These are phyloP conservation scores for Alces alces DNA, from an alignment of 2,113 vertebrate species.

Conservation along the genomic window DNA sequence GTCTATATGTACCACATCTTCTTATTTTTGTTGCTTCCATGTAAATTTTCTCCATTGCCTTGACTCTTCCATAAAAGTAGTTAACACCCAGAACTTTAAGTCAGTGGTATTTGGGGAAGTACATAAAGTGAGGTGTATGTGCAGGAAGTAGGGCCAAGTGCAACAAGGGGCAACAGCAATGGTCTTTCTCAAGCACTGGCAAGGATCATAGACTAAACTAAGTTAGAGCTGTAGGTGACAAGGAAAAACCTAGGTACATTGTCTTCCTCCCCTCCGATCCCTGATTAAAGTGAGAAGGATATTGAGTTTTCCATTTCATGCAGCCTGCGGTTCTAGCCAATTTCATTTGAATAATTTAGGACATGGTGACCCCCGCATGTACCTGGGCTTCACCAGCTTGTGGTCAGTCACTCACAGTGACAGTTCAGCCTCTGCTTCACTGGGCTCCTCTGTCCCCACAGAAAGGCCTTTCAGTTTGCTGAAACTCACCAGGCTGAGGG, in stretches of 20 bases:
- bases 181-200: not conserved
- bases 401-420: not conserved
- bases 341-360: not conserved
- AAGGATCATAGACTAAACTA: not conserved
- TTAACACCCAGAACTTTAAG: not conserved
- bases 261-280: rapidly evolving
- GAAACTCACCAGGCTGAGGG: not conserved
- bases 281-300: not conserved
- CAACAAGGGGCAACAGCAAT: not conserved
- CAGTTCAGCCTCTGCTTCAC: not conserved
- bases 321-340: not conserved
- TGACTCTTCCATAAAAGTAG: not conserved
- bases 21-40: not conserved
- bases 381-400: not conserved
- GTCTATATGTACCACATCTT: not conserved
- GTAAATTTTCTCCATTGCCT: not conserved
- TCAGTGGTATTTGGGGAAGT: not conserved
- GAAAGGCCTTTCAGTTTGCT: conserved; percentile 20
- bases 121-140: not conserved
- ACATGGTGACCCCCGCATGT: not conserved
- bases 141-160: rapidly evolving
- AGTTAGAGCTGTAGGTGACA: not conserved
- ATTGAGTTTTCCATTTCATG: not conserved
- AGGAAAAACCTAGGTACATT: not conserved
- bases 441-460: not conserved